These are phyloP conservation scores for Aleadryas rufinucha DNA, from an alignment of 2,113 vertebrate genomes.

Conservation along the genomic window DNA sequence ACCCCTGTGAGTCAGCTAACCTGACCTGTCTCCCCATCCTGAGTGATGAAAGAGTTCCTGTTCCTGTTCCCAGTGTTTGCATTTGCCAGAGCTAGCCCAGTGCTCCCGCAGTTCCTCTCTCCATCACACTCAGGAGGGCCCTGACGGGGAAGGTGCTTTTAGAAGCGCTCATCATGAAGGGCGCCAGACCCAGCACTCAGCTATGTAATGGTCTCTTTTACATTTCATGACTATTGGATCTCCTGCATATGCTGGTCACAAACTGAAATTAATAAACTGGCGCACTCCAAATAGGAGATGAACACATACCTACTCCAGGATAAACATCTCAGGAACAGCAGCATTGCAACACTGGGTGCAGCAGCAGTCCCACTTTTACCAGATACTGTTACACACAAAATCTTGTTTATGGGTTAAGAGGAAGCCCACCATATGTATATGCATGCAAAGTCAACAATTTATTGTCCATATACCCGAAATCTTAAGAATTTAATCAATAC, in stretches of 20 bases:
- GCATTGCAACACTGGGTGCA: not conserved
- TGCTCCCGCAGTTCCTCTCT: fast-evolving
- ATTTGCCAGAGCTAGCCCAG: not conserved
- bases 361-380: not conserved
- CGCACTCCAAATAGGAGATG: not conserved
- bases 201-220: not conserved
- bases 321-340: not conserved
- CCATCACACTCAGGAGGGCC: fast-evolving
- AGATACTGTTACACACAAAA: not conserved
- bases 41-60: not conserved
- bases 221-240: not conserved
- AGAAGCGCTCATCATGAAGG: not conserved
- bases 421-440: not conserved
- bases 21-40: not conserved
- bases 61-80: not conserved
- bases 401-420: not conserved
- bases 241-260: not conserved
- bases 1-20: not conserved
- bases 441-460: not conserved
- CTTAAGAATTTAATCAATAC: not conserved
- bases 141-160: not conserved
- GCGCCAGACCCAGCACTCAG: not conserved
- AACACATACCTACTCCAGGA: not conserved
- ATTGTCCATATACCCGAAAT: not conserved
- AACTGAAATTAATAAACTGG: not conserved